Conservation (phyloP, 2,797 vertebrate species). For the Sarcoramphus papa region DNA sequence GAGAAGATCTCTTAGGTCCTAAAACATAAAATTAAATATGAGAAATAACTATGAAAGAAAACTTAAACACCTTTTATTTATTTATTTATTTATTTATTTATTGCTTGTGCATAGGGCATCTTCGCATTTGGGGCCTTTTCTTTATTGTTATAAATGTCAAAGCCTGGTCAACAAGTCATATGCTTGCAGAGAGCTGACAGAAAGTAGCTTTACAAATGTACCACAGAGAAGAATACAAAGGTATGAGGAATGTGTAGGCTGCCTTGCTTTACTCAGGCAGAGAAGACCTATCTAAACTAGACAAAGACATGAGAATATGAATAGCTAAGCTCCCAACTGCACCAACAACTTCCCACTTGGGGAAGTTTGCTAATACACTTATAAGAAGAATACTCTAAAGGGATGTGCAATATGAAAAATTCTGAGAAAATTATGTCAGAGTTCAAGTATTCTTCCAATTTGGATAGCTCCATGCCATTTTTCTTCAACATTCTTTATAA, state of each 20-base stretch:
- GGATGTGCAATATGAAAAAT: not conserved
- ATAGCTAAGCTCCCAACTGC: not conserved
- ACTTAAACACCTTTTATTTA: not conserved
- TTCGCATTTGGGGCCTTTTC: not conserved
- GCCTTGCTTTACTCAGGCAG: not conserved
- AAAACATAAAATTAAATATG: not conserved
- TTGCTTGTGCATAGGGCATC: not conserved
- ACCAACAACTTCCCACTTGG: not conserved
- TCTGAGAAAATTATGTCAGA: not conserved
- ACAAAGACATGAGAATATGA: not conserved
- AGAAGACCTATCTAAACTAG: not conserved
- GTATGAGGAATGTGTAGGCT: not conserved
- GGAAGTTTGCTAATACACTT: not conserved
- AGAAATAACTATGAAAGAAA: not conserved
- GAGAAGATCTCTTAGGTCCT: slow-evolving; percentile 86
- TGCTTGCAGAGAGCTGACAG: not conserved
- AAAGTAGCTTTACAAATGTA: not conserved
- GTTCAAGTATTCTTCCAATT: not conserved
- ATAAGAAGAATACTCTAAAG: not conserved
- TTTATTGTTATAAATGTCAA: not conserved
- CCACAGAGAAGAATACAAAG: not conserved
- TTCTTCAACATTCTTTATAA: not conserved
- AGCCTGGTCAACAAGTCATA: not conserved
- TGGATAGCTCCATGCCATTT: not conserved
- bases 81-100: not conserved